Evolutionary conservation across 2,888 invertebrate genomes (phyloP), one percentile per base, ranked within the genome.

Genomic region (Onthophagus sagittarius): DNA sequence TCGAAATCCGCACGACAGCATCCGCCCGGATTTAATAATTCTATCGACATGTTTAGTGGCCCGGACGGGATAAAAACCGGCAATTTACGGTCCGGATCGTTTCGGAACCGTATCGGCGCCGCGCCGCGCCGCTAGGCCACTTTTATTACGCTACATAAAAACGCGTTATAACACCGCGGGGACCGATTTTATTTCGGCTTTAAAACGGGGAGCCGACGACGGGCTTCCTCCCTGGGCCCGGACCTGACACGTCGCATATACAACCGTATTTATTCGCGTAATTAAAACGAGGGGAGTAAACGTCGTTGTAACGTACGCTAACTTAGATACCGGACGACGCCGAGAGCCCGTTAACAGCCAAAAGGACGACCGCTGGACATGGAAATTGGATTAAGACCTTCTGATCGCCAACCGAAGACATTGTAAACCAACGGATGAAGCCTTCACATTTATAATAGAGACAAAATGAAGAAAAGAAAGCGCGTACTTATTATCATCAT

Each of bases 21-120:
- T 69, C 76, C 75, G 73, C 79, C 77, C 79, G 78, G 78, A 75
- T 78, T 81, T 80, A 81, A 80, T 80, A 81, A 80, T 79, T 79
- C 79, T 77, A 81, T 79, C 77, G 80, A 80, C 79, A 79, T 79
- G 77, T 81, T 80, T 80, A 80, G 71, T 77, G 73, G 72, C 69
- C 14, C 39, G 71, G 62, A 73, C 71, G 76, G 74, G 76, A 80
- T 81, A 81, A 81, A 81, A 80, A 79, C 7, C 31, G 67, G 67
- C 31, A 67, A 32, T 67, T 31, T 67, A 67, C 31, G 15, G 31
- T n/a, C 67, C 67, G n/a, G 32, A 67, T 67, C 67, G 67, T 67
- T 23, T 32, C 32, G 67, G 67, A 67, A 67, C 67, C 32, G 67
- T 67, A 67, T 67, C 67, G 67, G 23, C 39, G 39, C 39, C 39